Evolutionary conservation across 2,888 invertebrate genomes (phyloP).

Genomic region (Mythimna loreyi): DNA sequence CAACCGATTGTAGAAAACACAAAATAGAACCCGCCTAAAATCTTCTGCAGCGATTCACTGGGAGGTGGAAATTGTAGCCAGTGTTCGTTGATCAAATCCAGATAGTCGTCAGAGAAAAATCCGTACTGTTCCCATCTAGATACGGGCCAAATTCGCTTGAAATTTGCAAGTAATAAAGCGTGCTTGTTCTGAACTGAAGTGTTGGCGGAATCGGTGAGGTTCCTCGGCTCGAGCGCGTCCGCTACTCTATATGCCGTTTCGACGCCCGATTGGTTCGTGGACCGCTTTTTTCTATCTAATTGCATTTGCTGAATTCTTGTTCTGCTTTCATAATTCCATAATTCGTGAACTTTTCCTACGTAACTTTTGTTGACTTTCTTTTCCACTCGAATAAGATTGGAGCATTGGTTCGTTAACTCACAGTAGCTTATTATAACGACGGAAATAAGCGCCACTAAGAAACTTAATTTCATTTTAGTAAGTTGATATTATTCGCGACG

Average conservation of each 20-base stretch:
- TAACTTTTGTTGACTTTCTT: slow-evolving; percentile 46
- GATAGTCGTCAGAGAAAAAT: slow-evolving; percentile 90
- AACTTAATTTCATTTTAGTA: slow-evolving; percentile 74
- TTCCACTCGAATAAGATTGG: slow-evolving; percentile 44
- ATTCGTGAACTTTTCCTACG: slow-evolving; percentile 53
- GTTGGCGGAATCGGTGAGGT: slow-evolving; percentile 66
- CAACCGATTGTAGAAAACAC: slow-evolving; percentile 92
- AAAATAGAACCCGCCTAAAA: slow-evolving; percentile 92
- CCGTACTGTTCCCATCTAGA: slow-evolving; percentile 89
- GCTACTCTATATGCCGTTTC: slow-evolving; percentile 64
- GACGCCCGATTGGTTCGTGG: slow-evolving; percentile 60
- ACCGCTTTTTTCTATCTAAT: slow-evolving; percentile 64
- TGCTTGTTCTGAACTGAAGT: slow-evolving; percentile 70
- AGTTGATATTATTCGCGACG: slow-evolving; percentile 69
- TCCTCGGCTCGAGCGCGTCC: slow-evolving; percentile 62
- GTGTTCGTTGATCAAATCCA: slow-evolving; percentile 92
- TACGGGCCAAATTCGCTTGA: slow-evolving; percentile 84
- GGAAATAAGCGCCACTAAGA: slow-evolving; percentile 68
- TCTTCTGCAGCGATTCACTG: slow-evolving; percentile 88
- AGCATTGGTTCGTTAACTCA: slow-evolving; percentile 59
- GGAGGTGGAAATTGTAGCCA: slow-evolving; percentile 94
- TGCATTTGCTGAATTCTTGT: slow-evolving; percentile 54
- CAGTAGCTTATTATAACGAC: slow-evolving; percentile 71
- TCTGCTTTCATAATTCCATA: slow-evolving; percentile 57
- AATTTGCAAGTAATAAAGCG: slow-evolving; percentile 75